Evolutionary conservation across 2,113 vertebrate species (phyloP).

Genomic region (Cephalopterus ornatus): DNA sequence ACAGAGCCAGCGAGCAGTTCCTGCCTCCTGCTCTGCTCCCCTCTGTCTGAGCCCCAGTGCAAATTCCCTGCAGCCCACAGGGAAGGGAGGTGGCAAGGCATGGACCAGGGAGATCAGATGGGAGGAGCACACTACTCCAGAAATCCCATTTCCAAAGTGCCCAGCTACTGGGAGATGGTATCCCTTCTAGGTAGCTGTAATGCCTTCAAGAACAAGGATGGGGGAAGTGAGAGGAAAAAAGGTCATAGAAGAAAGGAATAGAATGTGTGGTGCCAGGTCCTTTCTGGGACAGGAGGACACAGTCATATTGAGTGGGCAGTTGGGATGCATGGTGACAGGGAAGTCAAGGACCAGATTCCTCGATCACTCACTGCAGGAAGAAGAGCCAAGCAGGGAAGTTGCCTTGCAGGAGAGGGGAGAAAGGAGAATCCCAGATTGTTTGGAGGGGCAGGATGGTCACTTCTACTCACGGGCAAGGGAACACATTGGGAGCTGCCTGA

Average conservation of each 20-base stretch:
- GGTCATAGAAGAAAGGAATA: not conserved
- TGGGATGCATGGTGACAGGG: not conserved
- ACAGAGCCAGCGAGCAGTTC: not conserved
- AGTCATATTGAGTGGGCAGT: fast-evolving
- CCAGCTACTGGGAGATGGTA: not conserved
- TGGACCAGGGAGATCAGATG: not conserved
- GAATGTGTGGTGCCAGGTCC: not conserved
- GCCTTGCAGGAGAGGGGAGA: not conserved
- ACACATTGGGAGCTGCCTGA: not conserved
- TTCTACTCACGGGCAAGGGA: not conserved
- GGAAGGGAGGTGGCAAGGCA: not conserved
- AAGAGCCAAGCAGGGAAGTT: not conserved
- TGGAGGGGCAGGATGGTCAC: not conserved
- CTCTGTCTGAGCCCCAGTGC: not conserved
- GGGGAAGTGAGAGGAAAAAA: not conserved
- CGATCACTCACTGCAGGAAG: not conserved
- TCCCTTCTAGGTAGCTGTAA: not conserved
- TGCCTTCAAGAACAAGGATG: not conserved
- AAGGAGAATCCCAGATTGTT: not conserved
- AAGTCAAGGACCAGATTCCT: not conserved
- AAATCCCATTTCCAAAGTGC: not conserved
- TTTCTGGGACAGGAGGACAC: not conserved
- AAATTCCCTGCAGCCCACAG: not conserved
- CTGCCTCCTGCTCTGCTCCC: not conserved
- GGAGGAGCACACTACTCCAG: not conserved